phyloP scores from a whole-genome alignment of 1,140 invertebrate genomes.

The Sycophila sp. region DNA sequence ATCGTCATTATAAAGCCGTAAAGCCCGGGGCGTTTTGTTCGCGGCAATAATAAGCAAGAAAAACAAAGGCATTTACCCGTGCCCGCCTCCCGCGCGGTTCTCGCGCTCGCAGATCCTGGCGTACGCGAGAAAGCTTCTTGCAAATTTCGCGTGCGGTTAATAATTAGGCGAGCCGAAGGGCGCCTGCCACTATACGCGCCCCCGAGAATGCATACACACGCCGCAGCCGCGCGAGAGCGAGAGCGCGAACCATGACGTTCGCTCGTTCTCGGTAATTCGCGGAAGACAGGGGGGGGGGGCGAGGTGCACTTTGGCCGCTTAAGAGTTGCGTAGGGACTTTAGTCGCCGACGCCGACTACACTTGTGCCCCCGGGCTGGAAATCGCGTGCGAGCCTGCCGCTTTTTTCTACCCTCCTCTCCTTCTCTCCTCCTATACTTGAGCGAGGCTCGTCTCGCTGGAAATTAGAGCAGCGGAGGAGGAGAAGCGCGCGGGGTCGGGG shows the following conservation, averaged over 20 bases:
- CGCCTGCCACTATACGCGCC: neutral
- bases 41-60: neutral
- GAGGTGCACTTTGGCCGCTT: neutral
- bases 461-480: slow-evolving; percentile 6
- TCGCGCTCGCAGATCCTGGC: neutral
- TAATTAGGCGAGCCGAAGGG: slow-evolving; percentile 7
- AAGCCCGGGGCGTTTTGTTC: neutral
- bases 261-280: neutral
- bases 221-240: neutral
- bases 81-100: neutral
- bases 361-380: neutral
- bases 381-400: slow-evolving; percentile 7
- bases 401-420: neutral
- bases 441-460: neutral
- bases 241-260: neutral
- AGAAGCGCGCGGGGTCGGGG: neutral
- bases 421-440: no score
- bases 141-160: slow-evolving; percentile 19
- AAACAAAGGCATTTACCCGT: slow-evolving; percentile 16
- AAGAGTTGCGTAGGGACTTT: neutral
- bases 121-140: neutral
- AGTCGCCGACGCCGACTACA: neutral
- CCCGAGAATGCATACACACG: neutral
- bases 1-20: slow-evolving; percentile 23
- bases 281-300: neutral